Evolutionary conservation across 1,140 invertebrate genomes (phyloP).

Genomic region (Sitophilus oryzae): DNA sequence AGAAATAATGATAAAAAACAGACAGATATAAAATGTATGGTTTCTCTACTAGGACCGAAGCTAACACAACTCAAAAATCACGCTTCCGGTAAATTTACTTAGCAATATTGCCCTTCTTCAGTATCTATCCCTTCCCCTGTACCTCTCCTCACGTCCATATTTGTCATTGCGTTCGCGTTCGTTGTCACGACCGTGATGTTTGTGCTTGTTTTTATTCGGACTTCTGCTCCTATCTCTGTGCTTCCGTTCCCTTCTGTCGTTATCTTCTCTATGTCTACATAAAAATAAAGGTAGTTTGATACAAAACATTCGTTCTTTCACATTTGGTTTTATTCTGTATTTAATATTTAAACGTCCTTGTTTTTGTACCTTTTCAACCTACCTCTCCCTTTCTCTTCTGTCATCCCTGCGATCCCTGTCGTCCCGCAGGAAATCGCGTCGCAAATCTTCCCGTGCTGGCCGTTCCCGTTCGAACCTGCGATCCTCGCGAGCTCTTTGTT

Average conservation of each 20-base stretch:
- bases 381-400: slow-evolving; percentile 21
- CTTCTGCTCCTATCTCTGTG: slow-evolving; percentile 18
- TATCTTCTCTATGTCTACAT: slow-evolving; percentile 18
- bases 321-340: too few relatives aligned
- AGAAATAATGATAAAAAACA: too few relatives aligned
- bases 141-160: slow-evolving; percentile 26
- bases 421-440: slow-evolving; percentile 34
- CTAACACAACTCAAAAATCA: too few relatives aligned
- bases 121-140: slow-evolving; percentile 11
- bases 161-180: slow-evolving; percentile 25
- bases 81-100: too few relatives aligned
- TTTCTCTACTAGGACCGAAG: too few relatives aligned
- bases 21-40: too few relatives aligned
- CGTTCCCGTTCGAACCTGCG: slow-evolving; percentile 22
- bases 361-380: slow-evolving; percentile 6
- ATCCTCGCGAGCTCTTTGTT: slow-evolving; percentile 45
- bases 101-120: too few relatives aligned
- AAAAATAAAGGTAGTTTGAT: background rate
- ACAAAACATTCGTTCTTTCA: background rate
- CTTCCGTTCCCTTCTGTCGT: slow-evolving; percentile 11
- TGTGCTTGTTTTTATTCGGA: slow-evolving; percentile 18
- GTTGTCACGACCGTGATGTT: slow-evolving; percentile 3
- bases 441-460: slow-evolving; percentile 30
- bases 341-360: background rate
- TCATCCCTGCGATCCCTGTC: slow-evolving; percentile 27